phyloP scores from a whole-genome alignment of 2,888 invertebrate species.

The Tenthredo scrophulariae region DNA sequence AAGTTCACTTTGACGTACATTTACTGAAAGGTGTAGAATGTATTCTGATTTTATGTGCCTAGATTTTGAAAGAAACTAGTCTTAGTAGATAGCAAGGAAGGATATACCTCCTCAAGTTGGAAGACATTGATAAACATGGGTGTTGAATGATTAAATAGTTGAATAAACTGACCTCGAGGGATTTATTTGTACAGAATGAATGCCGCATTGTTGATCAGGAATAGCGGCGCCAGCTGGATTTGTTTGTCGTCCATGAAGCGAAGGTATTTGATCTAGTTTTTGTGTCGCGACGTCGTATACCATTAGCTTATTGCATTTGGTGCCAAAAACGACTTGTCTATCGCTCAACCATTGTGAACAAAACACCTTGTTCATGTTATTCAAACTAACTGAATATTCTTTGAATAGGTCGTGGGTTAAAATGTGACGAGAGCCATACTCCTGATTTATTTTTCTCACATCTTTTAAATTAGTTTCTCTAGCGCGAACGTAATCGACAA shows the following conservation, averaged over 20 bases:
- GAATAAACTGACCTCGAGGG: conserved; percentile 83
- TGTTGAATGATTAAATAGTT: neutral
- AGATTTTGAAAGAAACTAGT: neutral
- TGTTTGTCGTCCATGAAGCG: conserved; percentile 84
- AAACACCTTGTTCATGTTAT: conserved; percentile 95
- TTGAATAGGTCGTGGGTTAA: conserved; percentile 93
- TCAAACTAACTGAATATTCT: conserved; percentile 90
- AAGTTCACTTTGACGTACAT: neutral
- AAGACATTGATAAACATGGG: neutral
- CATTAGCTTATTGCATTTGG: conserved; percentile 97
- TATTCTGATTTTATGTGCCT: neutral
- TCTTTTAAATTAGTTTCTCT: conserved; percentile 87
- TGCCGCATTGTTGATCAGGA: conserved; percentile 89
- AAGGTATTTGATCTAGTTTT: conserved; percentile 93
- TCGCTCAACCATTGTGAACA: conserved; percentile 98
- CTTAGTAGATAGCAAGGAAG: neutral
- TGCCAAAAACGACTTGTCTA: conserved; percentile 96
- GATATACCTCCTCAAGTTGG: neutral
- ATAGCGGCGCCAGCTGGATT: conserved; percentile 79
- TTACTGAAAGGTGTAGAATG: neutral
- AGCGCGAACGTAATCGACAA: conserved; percentile 91
- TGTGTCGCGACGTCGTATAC: conserved; percentile 95
- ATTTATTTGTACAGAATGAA: conserved; percentile 96
- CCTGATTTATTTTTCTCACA: conserved; percentile 86
- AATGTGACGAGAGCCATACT: conserved; percentile 93